Conservation (phyloP, 1,140 invertebrate species). For the Sitobion miscanthi region DNA sequence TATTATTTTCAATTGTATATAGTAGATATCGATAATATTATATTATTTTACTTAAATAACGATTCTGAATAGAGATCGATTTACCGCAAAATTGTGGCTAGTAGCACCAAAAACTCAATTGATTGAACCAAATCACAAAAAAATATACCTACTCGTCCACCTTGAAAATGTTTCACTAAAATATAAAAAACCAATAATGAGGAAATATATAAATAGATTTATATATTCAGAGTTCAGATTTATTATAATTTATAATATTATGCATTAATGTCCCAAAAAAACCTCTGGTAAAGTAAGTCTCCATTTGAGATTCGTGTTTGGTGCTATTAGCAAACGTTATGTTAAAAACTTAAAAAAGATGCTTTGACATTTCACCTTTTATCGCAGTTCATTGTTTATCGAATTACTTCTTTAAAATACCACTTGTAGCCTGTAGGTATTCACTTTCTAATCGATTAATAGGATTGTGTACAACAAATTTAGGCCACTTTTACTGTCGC, state of each 20-base stretch:
- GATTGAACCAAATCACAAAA: background rate
- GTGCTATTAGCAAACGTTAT: background rate
- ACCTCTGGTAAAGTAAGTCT: background rate
- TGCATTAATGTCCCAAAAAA: background rate
- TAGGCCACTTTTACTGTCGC: background rate
- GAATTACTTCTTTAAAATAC: background rate
- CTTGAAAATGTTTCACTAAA: background rate
- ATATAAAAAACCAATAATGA: background rate
- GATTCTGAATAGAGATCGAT: background rate
- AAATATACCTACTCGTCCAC: background rate
- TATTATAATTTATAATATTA: background rate
- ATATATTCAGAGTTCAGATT: background rate
- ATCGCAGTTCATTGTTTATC: background rate
- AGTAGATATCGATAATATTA: background rate
- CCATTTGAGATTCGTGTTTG: background rate
- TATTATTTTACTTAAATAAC: background rate
- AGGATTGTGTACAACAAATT: background rate
- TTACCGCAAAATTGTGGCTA: background rate
- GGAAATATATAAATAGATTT: background rate
- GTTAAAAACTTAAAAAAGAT: background rate
- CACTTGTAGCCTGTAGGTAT: background rate
- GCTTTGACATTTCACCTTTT: background rate
- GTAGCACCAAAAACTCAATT: background rate
- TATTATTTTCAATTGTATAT: background rate
- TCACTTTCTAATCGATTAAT: constrained; percentile 4